phyloP scores from a whole-genome alignment of 2,888 invertebrate genomes.

The Lymantria monacha region DNA sequence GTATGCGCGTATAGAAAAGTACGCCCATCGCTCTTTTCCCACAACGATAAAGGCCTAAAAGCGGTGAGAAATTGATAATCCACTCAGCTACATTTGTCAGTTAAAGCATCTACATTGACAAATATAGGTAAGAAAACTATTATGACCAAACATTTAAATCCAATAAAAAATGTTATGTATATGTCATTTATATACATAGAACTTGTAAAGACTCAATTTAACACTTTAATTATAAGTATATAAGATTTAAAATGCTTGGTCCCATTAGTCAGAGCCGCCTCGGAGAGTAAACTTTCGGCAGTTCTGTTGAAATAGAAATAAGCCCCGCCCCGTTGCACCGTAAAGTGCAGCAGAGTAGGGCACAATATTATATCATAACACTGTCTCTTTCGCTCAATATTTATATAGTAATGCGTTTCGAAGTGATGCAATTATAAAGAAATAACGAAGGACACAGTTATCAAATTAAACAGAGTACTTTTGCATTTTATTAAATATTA shows the following conservation, averaged over 20 bases:
- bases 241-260: not conserved
- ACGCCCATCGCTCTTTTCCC: too few species aligned
- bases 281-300: constrained; percentile 9
- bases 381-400: constrained; percentile 6
- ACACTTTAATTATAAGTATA: not conserved
- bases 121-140: not conserved
- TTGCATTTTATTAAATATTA: constrained; percentile 21
- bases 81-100: not conserved
- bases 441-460: constrained; percentile 7
- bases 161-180: not conserved
- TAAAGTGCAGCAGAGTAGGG: constrained; percentile 4
- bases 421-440: too few species aligned
- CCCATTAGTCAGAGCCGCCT: not conserved
- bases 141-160: not conserved
- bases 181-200: not conserved
- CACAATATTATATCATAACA: not conserved
- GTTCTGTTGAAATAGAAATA: not conserved
- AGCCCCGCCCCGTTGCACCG: constrained; percentile 5
- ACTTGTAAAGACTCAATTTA: not conserved
- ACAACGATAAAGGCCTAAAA: too few species aligned
- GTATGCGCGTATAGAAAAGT: too few species aligned
- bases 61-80: too few species aligned
- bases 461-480: constrained; percentile 4
- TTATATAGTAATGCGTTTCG: not conserved
- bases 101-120: not conserved